phyloP scores from a whole-genome alignment of 2,888 invertebrate genomes.

The Cosmia pyralina region DNA sequence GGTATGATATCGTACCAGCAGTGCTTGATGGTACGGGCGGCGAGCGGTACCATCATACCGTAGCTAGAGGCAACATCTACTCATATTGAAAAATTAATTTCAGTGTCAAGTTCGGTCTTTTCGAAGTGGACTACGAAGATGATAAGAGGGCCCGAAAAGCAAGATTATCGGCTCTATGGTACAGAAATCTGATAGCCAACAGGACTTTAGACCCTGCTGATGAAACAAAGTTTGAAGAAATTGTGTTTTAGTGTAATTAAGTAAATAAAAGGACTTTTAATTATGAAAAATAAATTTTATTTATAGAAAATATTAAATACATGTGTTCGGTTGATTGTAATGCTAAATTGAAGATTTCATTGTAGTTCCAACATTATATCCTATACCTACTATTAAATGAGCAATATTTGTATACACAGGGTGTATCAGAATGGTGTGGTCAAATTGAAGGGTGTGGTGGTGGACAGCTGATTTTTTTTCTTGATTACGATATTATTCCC shows the following conservation, averaged over 20 bases:
- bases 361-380: background rate
- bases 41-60: no score
- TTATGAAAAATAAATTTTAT: conserved; percentile 15
- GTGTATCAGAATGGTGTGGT: no score
- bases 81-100: conserved; percentile 47
- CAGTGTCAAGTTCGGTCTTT: conserved; percentile 82
- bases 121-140: conserved; percentile 79
- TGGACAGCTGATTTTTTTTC: no score
- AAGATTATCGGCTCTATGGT: conserved; percentile 79
- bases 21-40: no score
- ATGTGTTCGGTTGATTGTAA: conserved; percentile 5
- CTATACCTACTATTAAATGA: no score
- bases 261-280: conserved; percentile 13
- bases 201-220: conserved; percentile 71
- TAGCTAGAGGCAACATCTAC: background rate
- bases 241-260: conserved; percentile 64
- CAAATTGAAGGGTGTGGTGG: no score
- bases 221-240: conserved; percentile 61
- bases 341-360: conserved; percentile 5
- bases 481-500: no score
- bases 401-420: no score
- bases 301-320: conserved; percentile 7
- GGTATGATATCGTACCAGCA: no score
- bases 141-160: conserved; percentile 72
- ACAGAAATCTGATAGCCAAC: conserved; percentile 70